Percentiles rank a stretch among this genome's conserved stretches.
Conservation (phyloP, 2,888 invertebrate genomes). For the Cinara cedri region DNA sequence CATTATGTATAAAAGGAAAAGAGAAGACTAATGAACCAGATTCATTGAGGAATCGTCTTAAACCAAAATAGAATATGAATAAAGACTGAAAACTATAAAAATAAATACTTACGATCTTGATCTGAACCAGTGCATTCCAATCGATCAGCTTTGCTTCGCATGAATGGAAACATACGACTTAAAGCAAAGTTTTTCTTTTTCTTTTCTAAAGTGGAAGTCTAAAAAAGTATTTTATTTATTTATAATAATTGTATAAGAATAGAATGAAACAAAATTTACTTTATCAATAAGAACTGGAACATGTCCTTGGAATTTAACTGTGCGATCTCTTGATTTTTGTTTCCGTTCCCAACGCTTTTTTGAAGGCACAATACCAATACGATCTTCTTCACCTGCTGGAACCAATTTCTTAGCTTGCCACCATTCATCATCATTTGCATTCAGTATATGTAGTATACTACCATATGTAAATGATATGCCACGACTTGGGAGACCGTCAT, state of each 20-base stretch:
- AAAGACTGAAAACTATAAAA: not conserved
- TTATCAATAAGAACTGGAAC: slow-evolving; percentile 74
- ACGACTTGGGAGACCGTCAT: slow-evolving; percentile 94
- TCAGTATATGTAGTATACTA: slow-evolving; percentile 97
- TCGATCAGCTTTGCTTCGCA: slow-evolving; percentile 99
- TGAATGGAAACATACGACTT: slow-evolving; percentile 97
- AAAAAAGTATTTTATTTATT: slow-evolving; percentile 7
- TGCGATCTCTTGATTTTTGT: slow-evolving; percentile 93
- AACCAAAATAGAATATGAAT: slow-evolving; percentile 34
- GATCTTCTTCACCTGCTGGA: slow-evolving; percentile 78
- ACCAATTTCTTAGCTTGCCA: slow-evolving; percentile 88
- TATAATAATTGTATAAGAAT: not conserved
- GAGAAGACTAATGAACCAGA: slow-evolving; percentile 48
- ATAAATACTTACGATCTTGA: slow-evolving; percentile 62
- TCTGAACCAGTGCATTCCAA: slow-evolving; percentile 91
- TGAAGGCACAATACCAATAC: slow-evolving; percentile 95
- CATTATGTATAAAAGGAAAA: slow-evolving; percentile 47
- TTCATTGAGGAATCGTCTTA: slow-evolving; percentile 40
- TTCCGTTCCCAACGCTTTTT: slow-evolving; percentile 95
- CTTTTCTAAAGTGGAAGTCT: slow-evolving; percentile 90
- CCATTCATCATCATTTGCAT: slow-evolving; percentile 99
- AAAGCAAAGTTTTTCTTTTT: slow-evolving; percentile 99
- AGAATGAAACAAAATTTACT: slow-evolving; percentile 12
- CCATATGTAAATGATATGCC: slow-evolving; percentile 96
- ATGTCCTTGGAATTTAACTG: slow-evolving; percentile 96